Base-by-base conservation (phyloP, 2,888 invertebrate genomes). In the Flexamia atlantica region DNA sequence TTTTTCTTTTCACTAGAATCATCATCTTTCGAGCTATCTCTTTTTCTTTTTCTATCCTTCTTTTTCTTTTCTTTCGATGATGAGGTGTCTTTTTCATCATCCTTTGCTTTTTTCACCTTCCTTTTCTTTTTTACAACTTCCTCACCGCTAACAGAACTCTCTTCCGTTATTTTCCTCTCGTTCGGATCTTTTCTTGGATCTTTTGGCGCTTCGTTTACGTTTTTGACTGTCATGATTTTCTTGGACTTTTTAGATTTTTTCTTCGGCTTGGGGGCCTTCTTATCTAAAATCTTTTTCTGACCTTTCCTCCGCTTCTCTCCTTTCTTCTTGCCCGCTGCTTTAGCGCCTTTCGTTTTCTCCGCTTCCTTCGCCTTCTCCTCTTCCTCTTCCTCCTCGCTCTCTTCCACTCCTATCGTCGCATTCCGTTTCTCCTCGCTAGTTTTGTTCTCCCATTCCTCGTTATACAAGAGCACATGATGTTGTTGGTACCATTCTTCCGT, bases 391-490 rank as follows among this genome's bases (percentile, higher is more conserved):
- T 76, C 25, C 1, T 46, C 25, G 17, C 50, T 50, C 0, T 76
- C 76, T 9, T 72, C 20, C 20, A 20, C 32, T 17, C 42, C 72
- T 72, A 40, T 72, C n/a, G 36, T 50, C 12, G 25, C 23, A n/a
- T 40, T 76, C 50, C 40, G 2, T 9, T 28, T 46, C 17, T 76
- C 46, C 30, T 76, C 46, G 28, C 46, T 42, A 9, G 76, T 76
- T n/a, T n/a, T 76, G 28, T 76, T 76, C 10, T 76, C 46, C 46
- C 46, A 76, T 76, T 76, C 76, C 14, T 76, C 76, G 23, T 76
- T 50, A 30, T 46, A 76, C 17, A 9, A 20, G 17, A 76, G 40
- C 5, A 76, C 25, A n/a, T 76, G 76, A 23, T 76, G 25, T 76
- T 42, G 23, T 2, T 42, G 14, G 50, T 46, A 46, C 76, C 76